A percentile compares a stretch with the other conserved stretches of the same genome.
Conservation (phyloP, 2,113 vertebrate species). For the Chlamydotis undulata region DNA sequence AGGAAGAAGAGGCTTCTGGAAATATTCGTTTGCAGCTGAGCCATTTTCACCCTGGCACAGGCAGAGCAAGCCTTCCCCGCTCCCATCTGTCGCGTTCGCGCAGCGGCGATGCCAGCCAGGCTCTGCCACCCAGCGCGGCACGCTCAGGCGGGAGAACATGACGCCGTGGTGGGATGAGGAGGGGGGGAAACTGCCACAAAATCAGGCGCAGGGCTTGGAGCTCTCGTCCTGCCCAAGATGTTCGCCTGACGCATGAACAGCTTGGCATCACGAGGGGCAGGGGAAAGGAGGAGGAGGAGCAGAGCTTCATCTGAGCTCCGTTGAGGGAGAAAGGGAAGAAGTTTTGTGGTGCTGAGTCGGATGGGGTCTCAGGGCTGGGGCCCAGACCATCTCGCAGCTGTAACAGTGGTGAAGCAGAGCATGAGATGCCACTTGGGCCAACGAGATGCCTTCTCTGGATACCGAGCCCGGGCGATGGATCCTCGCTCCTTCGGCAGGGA, state of each 20-base stretch:
- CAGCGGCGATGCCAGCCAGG: slow-evolving; percentile 28
- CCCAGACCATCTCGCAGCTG: rapidly evolving
- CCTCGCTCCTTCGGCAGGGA: background rate
- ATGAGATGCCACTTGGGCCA: background rate
- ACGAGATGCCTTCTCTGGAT: background rate
- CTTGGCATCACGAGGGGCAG: slow-evolving; percentile 11
- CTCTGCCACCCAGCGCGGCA: slow-evolving; percentile 41
- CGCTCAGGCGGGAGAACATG: slow-evolving; percentile 3
- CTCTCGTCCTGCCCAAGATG: slow-evolving; percentile 5
- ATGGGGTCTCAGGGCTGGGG: background rate
- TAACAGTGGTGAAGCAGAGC: rapidly evolving
- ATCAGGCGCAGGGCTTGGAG: background rate
- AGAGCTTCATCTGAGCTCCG: background rate
- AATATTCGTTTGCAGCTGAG: slow-evolving; percentile 72
- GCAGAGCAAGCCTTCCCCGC: slow-evolving; percentile 34
- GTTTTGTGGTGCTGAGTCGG: rapidly evolving
- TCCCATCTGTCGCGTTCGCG: slow-evolving; percentile 52
- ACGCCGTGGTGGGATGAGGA: background rate
- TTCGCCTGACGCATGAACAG: slow-evolving; percentile 49
- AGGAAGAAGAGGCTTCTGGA: slow-evolving; percentile 65
- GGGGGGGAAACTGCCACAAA: background rate
- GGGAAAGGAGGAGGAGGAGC: background rate
- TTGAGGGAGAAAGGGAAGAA: background rate
- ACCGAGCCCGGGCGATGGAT: background rate
- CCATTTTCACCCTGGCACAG: slow-evolving; percentile 69